Evolutionary conservation across 1,140 invertebrate genomes (phyloP).

Genomic region (Drosophila chauvacae): DNA sequence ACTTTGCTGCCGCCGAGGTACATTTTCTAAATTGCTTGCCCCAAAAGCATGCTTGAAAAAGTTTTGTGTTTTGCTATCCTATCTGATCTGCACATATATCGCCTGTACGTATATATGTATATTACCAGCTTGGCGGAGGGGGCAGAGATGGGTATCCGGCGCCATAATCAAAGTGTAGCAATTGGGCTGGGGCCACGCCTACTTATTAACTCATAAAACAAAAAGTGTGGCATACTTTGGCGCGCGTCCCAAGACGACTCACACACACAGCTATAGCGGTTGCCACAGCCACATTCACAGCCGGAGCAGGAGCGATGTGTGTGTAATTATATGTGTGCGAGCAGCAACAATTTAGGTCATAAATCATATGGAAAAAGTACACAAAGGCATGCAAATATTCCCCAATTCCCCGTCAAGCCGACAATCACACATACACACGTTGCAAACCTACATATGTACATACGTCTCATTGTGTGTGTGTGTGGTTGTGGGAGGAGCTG

Average conservation of each 20-base stretch:
- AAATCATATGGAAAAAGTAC: constrained; percentile 80
- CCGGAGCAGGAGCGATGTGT: constrained; percentile 2
- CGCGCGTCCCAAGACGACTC: constrained; percentile 61
- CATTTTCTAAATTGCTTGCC: constrained; percentile 49
- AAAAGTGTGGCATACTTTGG: constrained; percentile 75
- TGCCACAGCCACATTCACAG: not conserved
- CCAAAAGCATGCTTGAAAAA: constrained; percentile 40
- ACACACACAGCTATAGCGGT: constrained; percentile 12
- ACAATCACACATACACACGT: constrained; percentile 21
- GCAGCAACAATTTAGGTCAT: constrained; percentile 75
- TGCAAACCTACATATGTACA: constrained; percentile 13
- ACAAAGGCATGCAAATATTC: constrained; percentile 78
- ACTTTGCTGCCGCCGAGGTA: constrained; percentile 19
- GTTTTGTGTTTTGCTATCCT: constrained; percentile 42
- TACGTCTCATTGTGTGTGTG: not conserved
- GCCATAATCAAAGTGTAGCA: constrained; percentile 28
- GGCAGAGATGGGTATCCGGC: not conserved
- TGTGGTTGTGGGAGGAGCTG: constrained; percentile 1
- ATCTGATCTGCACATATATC: constrained; percentile 35
- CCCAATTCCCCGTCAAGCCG: constrained; percentile 53
- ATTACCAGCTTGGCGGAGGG: constrained; percentile 6
- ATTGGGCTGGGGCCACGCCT: constrained; percentile 50
- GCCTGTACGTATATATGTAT: constrained; percentile 1
- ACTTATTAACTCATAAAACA: constrained; percentile 70
- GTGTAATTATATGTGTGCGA: constrained; percentile 67